Conservation (phyloP, 2,113 vertebrate genomes). For the Stegostoma tigrinum region DNA sequence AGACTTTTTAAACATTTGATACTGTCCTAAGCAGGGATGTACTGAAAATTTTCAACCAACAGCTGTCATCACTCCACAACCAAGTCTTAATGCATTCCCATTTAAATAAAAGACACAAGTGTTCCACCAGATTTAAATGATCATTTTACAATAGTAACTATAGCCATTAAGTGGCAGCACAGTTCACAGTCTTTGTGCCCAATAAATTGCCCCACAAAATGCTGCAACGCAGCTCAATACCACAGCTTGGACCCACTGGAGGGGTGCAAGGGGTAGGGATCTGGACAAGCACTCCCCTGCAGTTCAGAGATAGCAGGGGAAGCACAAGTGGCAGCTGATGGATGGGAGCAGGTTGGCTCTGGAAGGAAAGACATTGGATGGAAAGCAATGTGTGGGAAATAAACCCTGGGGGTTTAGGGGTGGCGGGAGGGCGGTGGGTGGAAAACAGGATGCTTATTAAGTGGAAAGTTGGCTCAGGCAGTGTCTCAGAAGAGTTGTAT, state of each 20-base stretch:
- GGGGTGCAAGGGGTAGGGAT: neutral
- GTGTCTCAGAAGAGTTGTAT: neutral
- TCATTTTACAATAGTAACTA: neutral
- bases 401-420: no score
- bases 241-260: neutral
- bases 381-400: neutral
- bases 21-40: neutral
- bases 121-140: neutral
- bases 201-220: neutral
- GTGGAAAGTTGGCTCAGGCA: neutral
- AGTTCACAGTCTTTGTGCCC: neutral
- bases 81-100: neutral
- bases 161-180: neutral
- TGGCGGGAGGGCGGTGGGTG: neutral
- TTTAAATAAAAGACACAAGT: neutral
- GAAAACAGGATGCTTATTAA: neutral
- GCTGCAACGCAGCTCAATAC: neutral
- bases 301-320: neutral
- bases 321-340: neutral
- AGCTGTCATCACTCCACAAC: neutral
- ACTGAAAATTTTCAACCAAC: neutral
- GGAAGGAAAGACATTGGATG: neutral
- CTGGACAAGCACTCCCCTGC: neutral
- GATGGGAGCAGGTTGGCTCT: neutral
- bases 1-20: neutral